These are phyloP conservation scores for Bubo scandiacus DNA, from an alignment of 2,113 vertebrate genomes.

Conservation along the genomic window DNA sequence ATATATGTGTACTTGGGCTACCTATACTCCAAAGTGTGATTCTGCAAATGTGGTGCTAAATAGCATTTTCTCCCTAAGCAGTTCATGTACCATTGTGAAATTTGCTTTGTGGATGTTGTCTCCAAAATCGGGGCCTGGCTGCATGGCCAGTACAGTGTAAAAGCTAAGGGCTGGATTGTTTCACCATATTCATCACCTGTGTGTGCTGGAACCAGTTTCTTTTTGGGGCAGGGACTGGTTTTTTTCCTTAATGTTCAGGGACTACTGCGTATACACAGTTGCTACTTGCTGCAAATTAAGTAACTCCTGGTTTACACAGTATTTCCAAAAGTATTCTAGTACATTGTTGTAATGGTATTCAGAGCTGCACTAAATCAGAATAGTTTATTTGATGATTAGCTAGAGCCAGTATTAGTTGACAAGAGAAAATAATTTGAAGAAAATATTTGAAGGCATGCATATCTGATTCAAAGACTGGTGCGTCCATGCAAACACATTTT, in stretches of 20 bases:
- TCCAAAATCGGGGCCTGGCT: background rate
- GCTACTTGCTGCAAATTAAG: background rate
- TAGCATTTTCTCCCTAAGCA: background rate
- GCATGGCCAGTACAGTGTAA: background rate
- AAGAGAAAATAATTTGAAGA: background rate
- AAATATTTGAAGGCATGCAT: background rate
- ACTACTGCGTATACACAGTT: background rate
- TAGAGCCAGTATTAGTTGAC: background rate
- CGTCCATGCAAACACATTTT: background rate
- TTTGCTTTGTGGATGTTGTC: background rate
- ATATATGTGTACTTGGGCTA: fast-evolving
- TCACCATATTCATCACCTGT: background rate
- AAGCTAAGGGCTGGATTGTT: background rate
- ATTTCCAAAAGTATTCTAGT: background rate
- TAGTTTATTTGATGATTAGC: background rate
- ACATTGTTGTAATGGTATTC: background rate
- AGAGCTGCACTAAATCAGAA: background rate
- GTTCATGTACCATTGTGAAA: background rate
- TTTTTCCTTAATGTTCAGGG: background rate
- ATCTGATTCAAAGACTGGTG: background rate
- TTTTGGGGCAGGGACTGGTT: background rate
- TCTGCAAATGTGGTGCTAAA: background rate
- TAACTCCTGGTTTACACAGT: background rate
- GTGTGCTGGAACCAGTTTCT: background rate
- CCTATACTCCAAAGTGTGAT: background rate